These are phyloP conservation scores for Gymnopithys bicolor DNA, from an alignment of 2,797 vertebrate genomes.

Conservation along the genomic window DNA sequence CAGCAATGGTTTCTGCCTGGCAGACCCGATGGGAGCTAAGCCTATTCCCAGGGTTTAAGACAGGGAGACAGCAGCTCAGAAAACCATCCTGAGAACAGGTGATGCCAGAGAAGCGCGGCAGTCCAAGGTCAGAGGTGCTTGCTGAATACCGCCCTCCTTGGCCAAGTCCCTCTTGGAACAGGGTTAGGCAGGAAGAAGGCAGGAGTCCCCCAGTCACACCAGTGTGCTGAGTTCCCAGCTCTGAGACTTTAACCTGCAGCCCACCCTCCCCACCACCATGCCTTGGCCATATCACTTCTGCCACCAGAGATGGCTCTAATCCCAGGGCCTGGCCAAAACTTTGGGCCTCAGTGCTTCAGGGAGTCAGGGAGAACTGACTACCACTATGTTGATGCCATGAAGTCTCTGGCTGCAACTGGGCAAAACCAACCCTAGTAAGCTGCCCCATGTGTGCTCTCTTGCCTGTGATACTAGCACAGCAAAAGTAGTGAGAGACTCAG, in stretches of 20 bases:
- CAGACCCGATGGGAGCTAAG: not conserved
- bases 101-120: accelerated
- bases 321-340: not conserved
- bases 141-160: not conserved
- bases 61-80: not conserved
- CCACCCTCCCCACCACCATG: accelerated
- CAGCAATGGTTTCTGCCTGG: not conserved
- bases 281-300: not conserved
- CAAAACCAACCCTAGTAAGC: not conserved
- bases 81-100: not conserved
- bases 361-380: not conserved
- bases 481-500: not conserved
- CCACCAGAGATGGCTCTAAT: not conserved
- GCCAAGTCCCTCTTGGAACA: not conserved
- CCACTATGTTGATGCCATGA: not conserved
- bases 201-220: not conserved
- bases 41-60: not conserved
- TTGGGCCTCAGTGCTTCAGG: not conserved
- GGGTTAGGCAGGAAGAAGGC: not conserved
- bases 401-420: not conserved
- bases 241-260: not conserved
- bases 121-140: not conserved
- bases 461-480: not conserved
- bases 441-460: not conserved
- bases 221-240: not conserved